These are phyloP conservation scores for Hyppa rectilinea DNA, from an alignment of 2,888 invertebrate species.

Conservation along the genomic window DNA sequence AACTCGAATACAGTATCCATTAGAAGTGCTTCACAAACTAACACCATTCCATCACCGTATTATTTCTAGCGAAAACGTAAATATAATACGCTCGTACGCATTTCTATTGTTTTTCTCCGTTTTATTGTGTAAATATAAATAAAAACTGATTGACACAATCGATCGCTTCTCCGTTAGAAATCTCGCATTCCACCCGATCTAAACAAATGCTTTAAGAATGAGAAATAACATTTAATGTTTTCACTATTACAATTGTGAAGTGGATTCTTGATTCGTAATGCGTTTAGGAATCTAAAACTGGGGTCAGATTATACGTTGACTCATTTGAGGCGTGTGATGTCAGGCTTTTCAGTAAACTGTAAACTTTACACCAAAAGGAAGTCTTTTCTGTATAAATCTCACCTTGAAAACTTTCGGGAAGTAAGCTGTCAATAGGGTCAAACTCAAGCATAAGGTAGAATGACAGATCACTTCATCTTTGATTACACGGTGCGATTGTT, in stretches of 20 bases:
- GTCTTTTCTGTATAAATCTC: not conserved
- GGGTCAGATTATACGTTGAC: constrained; percentile 52
- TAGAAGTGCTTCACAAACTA: constrained; percentile 53
- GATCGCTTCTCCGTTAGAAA: constrained; percentile 71
- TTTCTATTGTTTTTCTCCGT: constrained; percentile 77
- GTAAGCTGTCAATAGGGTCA: not conserved
- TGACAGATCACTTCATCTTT: not conserved
- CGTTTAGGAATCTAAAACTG: constrained; percentile 66
- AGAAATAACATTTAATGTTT: constrained; percentile 74
- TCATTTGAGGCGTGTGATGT: constrained; percentile 15
- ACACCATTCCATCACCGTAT: constrained; percentile 69
- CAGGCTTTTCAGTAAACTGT: not conserved
- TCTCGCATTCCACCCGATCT: constrained; percentile 74
- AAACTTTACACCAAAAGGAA: not conserved
- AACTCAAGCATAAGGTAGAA: not conserved
- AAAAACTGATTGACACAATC: constrained; percentile 72
- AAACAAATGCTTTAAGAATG: constrained; percentile 74
- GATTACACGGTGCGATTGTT: not conserved
- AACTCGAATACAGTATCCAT: constrained; percentile 47
- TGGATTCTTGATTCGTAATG: constrained; percentile 69
- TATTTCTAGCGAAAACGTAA: constrained; percentile 66
- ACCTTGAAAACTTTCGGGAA: not conserved
- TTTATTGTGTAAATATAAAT: constrained; percentile 79
- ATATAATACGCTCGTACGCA: constrained; percentile 56
- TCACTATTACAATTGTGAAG: constrained; percentile 65